Conservation (phyloP, 64 coral and sea anemone genomes). For the Anthopleura sola region DNA sequence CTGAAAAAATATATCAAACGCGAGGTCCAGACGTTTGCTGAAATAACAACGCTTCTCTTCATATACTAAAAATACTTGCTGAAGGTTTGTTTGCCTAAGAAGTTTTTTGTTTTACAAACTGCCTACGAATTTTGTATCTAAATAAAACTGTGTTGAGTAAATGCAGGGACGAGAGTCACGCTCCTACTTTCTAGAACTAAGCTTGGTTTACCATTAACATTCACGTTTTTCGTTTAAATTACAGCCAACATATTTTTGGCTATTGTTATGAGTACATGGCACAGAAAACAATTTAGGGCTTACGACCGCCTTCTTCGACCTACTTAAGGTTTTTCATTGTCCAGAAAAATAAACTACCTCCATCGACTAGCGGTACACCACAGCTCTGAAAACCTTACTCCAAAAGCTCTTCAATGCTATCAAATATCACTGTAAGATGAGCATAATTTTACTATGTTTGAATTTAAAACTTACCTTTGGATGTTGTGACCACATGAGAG, state of each 20-base stretch:
- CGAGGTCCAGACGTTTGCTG: not conserved
- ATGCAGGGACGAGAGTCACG: not conserved
- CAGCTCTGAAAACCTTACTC: not conserved
- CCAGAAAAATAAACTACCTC: not conserved
- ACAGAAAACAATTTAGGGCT: not conserved
- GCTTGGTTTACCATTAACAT: not conserved
- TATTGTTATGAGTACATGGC: not conserved
- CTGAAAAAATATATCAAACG: not conserved
- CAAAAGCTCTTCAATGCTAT: not conserved
- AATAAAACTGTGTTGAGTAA: not conserved
- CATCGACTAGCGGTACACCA: not conserved
- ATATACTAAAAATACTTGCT: not conserved
- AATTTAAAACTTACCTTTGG: not conserved
- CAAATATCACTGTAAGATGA: not conserved
- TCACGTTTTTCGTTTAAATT: not conserved
- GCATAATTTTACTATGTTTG: not conserved
- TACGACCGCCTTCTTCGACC: not conserved
- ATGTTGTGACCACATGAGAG: not conserved
- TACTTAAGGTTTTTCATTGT: not conserved
- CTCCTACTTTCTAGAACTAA: not conserved
- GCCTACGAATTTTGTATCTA: not conserved
- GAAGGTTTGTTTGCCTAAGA: not conserved
- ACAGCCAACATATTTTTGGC: not conserved
- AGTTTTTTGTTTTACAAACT: not conserved
- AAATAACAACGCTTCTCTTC: not conserved